A percentile compares a stretch with the other conserved stretches of the same genome.
phyloP scores from a whole-genome alignment of 2,888 invertebrate species.

The Dryococelus australis region DNA sequence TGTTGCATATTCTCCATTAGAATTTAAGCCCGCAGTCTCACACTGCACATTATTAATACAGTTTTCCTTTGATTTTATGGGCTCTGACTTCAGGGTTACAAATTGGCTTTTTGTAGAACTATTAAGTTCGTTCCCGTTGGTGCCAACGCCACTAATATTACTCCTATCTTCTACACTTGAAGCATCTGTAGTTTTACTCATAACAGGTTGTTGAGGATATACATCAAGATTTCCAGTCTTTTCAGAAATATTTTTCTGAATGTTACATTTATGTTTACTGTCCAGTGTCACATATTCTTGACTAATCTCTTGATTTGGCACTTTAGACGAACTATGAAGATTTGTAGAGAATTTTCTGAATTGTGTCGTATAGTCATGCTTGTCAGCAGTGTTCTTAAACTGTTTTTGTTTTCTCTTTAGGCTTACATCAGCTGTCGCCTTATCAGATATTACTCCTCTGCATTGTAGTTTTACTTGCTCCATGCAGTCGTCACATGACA shows the following conservation, averaged over 20 bases:
- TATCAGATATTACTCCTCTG: not conserved
- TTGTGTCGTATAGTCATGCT: not conserved
- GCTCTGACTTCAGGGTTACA: not conserved
- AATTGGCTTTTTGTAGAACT: too few species aligned
- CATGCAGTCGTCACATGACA: not conserved
- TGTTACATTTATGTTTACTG: not conserved
- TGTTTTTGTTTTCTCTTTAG: not conserved
- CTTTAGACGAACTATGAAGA: not conserved
- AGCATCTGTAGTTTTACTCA: too few species aligned
- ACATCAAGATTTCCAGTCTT: not conserved
- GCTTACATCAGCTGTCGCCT: not conserved
- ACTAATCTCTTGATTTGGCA: not conserved
- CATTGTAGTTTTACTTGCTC: not conserved
- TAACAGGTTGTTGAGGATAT: too few species aligned
- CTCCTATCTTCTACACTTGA: too few species aligned
- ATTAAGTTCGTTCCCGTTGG: too few species aligned
- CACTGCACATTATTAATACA: not conserved
- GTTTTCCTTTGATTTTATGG: not conserved
- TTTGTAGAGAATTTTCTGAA: not conserved
- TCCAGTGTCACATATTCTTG: not conserved
- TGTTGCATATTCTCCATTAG: not conserved
- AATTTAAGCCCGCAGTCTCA: not conserved
- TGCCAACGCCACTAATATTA: too few species aligned
- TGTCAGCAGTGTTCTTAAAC: not conserved
- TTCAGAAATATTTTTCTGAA: not conserved